phyloP scores from a whole-genome alignment of 2,797 vertebrate species.

The Yasuhikotakia modesta region DNA sequence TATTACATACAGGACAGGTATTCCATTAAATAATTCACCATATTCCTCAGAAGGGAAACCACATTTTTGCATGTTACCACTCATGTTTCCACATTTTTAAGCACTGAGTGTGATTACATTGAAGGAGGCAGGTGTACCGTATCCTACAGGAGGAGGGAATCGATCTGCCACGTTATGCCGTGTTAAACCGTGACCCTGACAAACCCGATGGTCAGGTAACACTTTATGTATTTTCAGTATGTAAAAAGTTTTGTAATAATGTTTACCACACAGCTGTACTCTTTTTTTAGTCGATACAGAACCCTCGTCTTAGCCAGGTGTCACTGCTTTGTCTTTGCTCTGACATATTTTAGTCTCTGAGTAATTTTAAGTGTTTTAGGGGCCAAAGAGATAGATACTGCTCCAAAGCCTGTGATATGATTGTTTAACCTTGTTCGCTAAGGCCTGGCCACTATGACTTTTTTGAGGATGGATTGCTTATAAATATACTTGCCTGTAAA shows the following conservation, averaged over 20 bases:
- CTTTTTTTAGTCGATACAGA: slow-evolving; percentile 57
- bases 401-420: slow-evolving; percentile 49
- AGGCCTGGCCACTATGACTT: slow-evolving; percentile 30
- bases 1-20: slow-evolving; percentile 99
- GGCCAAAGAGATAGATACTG: slow-evolving; percentile 34
- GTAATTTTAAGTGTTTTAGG: slow-evolving; percentile 53
- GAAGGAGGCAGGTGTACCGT: slow-evolving; percentile 95
- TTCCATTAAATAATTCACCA: not conserved
- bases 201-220: slow-evolving; percentile 87
- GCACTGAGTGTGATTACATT: not conserved
- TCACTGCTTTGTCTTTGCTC: slow-evolving; percentile 41
- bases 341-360: slow-evolving; percentile 60
- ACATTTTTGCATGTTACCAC: not conserved
- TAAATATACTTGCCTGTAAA: slow-evolving; percentile 41
- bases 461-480: slow-evolving; percentile 23
- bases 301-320: slow-evolving; percentile 26
- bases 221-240: slow-evolving; percentile 51
- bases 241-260: not conserved
- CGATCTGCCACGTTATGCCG: slow-evolving; percentile 94
- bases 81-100: not conserved
- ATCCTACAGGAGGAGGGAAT: slow-evolving; percentile 98
- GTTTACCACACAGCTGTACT: not conserved
- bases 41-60: slow-evolving; percentile 87
- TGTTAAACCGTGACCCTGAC: slow-evolving; percentile 96
- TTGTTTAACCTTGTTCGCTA: slow-evolving; percentile 48